Base-by-base conservation (phyloP, 2,888 invertebrate genomes). In the Drosophila infuscata region DNA sequence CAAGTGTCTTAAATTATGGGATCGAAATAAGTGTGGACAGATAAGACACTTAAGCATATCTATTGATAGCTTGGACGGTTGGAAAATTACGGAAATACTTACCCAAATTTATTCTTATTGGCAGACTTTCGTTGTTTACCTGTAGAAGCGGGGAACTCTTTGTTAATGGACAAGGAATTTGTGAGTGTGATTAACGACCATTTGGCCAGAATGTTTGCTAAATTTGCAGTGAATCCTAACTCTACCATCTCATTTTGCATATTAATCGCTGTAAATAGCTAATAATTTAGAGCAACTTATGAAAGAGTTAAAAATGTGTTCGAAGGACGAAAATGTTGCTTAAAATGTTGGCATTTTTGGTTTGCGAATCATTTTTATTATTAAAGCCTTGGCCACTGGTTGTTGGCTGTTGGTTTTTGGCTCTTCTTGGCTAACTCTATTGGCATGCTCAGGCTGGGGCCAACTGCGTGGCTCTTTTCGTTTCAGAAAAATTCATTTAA, bases 401-500 rank as follows among this genome's bases (percentile, higher is more conserved):
- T 30, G 32, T 58, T 62, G 41, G 41, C 51, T 15, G 6, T 56
- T 56, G 25, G 6, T 11, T 66, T 48, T 32, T 52, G 25, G 48
- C 48, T 43, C 49, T 63, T 74, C 60, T 74, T 29, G 41, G 25
- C 54, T 48, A 61, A 38, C 54, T 35, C 49, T 62, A 52, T 66
- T 61, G 51, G 65, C 82, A 62, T 74, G 82, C 65, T 61, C 7
- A 70, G 48, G 35, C 38, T 53, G 63, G 32, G 52, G 60, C 70
- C 64, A 35, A 64, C 64, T 62, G 33, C 59, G 64, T 69, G 53
- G 77, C 53, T 69, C 76, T 72, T 80, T 86, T 71, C 70, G 69
- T 76, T 75, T 70, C 53, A 62, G 67, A 72, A 71, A 76, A 88
- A 88, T 82, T 87, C 78, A 80, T 91, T 83, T 88, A 91, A 88